Conservation (phyloP, 2,113 vertebrate species). For the Anser brachyrhynchus region DNA sequence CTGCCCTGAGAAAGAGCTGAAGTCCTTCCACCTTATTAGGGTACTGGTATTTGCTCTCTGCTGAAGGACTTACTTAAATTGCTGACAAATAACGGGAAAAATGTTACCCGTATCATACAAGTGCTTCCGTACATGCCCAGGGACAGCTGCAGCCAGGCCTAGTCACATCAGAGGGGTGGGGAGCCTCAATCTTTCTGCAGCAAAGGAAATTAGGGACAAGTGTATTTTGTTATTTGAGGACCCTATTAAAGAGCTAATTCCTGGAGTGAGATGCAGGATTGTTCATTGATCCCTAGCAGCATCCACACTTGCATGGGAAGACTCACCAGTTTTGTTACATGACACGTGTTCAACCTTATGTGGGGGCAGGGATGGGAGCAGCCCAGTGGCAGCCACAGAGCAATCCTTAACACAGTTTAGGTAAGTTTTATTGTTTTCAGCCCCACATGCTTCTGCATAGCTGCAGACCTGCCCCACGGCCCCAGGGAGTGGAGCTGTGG, state of each 20-base stretch:
- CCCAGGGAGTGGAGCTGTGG: not conserved
- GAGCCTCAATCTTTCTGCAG: not conserved
- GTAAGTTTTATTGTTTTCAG: not conserved
- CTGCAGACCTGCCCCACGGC: not conserved
- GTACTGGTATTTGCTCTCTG: not conserved
- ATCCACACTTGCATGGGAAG: not conserved
- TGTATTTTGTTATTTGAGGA: not conserved
- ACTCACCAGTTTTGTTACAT: accelerated
- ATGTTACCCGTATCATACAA: not conserved
- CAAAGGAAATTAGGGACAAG: not conserved
- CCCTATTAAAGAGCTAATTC: not conserved
- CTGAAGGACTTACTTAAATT: not conserved
- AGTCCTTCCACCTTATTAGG: not conserved
- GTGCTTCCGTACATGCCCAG: not conserved
- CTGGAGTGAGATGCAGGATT: not conserved
- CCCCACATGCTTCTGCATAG: not conserved
- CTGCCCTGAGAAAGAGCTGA: not conserved
- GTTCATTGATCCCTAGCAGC: not conserved
- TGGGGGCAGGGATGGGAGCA: not conserved
- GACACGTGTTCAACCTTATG: not conserved
- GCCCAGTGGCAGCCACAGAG: not conserved
- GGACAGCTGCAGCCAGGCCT: not conserved
- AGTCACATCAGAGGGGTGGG: not conserved
- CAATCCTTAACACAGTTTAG: not conserved
- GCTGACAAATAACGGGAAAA: not conserved